A percentile compares a stretch with the other conserved stretches of the same genome.
phyloP scores from a whole-genome alignment of 2,888 invertebrate genomes.

The Spicauda simplicius region DNA sequence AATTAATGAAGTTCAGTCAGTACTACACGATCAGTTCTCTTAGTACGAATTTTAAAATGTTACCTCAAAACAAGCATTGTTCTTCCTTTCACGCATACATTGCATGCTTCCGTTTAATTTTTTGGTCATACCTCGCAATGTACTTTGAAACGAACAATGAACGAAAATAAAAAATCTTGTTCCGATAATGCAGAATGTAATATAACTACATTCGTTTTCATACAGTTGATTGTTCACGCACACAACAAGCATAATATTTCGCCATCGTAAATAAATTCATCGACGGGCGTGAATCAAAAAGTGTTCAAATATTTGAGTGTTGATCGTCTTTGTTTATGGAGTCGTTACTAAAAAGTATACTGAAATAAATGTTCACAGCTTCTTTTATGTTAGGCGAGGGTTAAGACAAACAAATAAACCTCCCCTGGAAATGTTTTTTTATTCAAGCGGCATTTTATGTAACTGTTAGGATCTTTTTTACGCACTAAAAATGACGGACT shows the following conservation, averaged over 20 bases:
- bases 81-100: too few species aligned
- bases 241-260: background rate
- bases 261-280: slow-evolving; percentile 21
- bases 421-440: slow-evolving; percentile 38
- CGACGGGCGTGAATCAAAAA: slow-evolving; percentile 55
- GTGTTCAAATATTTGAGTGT: slow-evolving; percentile 69
- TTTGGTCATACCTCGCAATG: too few species aligned
- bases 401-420: slow-evolving; percentile 70
- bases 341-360: slow-evolving; percentile 71
- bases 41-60: too few species aligned
- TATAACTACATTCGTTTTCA: background rate
- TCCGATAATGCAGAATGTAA: too few species aligned
- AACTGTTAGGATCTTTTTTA: background rate
- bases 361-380: slow-evolving; percentile 72
- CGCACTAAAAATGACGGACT: too few species aligned
- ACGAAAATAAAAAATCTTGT: too few species aligned
- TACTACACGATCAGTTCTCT: too few species aligned
- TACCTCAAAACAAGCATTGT: too few species aligned
- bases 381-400: slow-evolving; percentile 67
- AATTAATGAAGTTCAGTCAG: too few species aligned
- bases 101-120: too few species aligned
- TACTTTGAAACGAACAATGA: too few species aligned
- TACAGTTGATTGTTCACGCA: background rate
- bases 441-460: slow-evolving; percentile 12
- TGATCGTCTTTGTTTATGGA: slow-evolving; percentile 76